Evolutionary conservation across 2,888 invertebrate genomes (phyloP), one percentile per base, ranked within the genome.

Genomic region (Drosophila neotestacea): DNA sequence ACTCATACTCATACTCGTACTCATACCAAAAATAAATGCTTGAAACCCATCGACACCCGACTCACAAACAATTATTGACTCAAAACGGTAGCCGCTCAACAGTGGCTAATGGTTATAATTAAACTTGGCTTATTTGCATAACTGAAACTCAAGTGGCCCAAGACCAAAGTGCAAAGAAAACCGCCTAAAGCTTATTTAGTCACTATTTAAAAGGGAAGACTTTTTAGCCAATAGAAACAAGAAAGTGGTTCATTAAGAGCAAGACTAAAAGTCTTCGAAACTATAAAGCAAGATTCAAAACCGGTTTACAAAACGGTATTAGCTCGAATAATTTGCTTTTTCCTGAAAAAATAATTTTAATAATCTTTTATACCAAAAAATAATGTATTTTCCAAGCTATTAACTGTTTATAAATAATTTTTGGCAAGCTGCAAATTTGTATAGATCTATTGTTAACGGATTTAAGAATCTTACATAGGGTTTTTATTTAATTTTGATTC

Each of bases 101-200:
- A 89, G 90, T 90, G 89, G 89, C 89, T 89, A 89, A 89, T 89
- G 89, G 77, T 66, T 81, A 90, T 88, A 84, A 89, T 89, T 89
- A 89, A 90, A 79, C 73, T 73, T 66, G 79, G 77, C 78, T 79
- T 90, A 83, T 89, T 90, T 89, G 88, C 89, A 74, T 72, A 84
- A 72, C 62, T 47, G 61, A 50, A 58, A 22, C 50, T 22, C 34
- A 61, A 52, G 51, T 51, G 46, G 62, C 32, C 30, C 52, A 77
- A 75, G 34, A 9, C 34, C 30, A 42, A 61, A 55, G 42, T 51
- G 59, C 52, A 61, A 70, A 48, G 27, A 54, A 66, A 58, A 46
- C 54, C 66, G 66, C 56, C 39, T 28, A 7, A 56, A 70, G 32
- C 32, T n/a, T 28, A 36, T 46, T 16, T 22, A 30, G 4, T 42